Base-by-base conservation (phyloP, 2,888 invertebrate species). In the Sympetrum striolatum region DNA sequence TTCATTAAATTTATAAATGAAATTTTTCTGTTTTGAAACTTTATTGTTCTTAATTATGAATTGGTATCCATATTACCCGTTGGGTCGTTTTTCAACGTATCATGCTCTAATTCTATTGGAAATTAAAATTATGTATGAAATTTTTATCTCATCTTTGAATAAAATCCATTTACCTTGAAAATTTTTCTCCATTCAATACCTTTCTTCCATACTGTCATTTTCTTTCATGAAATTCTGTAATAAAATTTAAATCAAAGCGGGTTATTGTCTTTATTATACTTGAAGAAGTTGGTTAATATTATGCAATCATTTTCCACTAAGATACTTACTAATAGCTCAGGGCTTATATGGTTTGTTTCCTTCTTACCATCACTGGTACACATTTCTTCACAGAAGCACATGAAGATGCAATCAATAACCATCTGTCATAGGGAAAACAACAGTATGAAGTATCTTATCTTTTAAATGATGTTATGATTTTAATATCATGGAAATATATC, bases 331-430 rank as follows among this genome's bases (percentile, higher is more conserved):
- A 96, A 96, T 14, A 96, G 93, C 90, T 95, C 95, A 91, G 94
- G 94, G 91, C 96, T 96, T 96, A 96, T 96, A 93, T 93, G 96
- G 92, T 96, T 96, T 0, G 96, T 96, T 91, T 93, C 94, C 25
- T 93, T 93, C 25, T 95, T 93, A 5, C 96, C 96, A 93, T 96
- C 96, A 92, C 96, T 96, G 91, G 94, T 93, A 91, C 95, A 95
- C 92, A 96, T 96, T 92, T 96, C 96, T 93, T 96, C 96, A 92
- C 96, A 96, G 93, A 96, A 96, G 92, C 96, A 96, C 82, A 96
- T 93, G 92, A 96, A 96, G 91, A 96, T 95, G 35, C 96, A 96
- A 92, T 96, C 96, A 79, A 96, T 96, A 0, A 95, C 94, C 96
- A 96, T 96, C 96, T 96, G 92, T 44, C 93, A 94, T 22, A 12